phyloP scores from a whole-genome alignment of 2,888 invertebrate genomes.

The Colostygia pectinataria region DNA sequence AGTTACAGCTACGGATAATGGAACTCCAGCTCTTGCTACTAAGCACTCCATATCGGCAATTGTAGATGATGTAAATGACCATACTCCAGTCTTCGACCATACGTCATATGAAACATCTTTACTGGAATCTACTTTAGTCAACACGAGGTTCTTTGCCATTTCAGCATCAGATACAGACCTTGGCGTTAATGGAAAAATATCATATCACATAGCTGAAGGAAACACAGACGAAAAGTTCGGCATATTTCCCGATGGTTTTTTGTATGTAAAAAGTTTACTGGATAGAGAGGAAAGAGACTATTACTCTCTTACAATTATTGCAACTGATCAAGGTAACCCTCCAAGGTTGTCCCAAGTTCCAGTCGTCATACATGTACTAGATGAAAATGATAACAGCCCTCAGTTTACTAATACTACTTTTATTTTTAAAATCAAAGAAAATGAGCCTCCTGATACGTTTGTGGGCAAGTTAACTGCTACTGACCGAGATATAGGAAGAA shows the following conservation, averaged over 20 bases:
- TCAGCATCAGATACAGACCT: conserved; percentile 95
- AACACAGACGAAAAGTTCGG: conserved; percentile 94
- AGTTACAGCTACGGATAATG: conserved; percentile 93
- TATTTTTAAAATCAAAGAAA: conserved; percentile 94
- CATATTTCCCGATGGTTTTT: conserved; percentile 96
- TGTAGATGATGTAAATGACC: conserved; percentile 96
- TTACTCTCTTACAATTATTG: conserved; percentile 93
- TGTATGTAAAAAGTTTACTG: conserved; percentile 92
- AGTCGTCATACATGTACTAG: conserved; percentile 95
- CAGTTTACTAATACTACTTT: conserved; percentile 95
- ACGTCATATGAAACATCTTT: conserved; percentile 96
- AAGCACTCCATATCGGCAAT: conserved; percentile 88
- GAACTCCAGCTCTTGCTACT: conserved; percentile 88
- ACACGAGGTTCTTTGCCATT: conserved; percentile 94
- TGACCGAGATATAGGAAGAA: conserved; percentile 95
- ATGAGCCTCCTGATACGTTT: conserved; percentile 94
- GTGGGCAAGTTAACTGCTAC: conserved; percentile 95
- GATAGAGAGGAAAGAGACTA: conserved; percentile 96
- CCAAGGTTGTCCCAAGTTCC: conserved; percentile 92
- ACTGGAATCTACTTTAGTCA: conserved; percentile 94
- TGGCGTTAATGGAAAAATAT: conserved; percentile 89
- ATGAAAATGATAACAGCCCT: conserved; percentile 98
- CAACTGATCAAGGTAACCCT: conserved; percentile 90
- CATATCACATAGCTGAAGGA: conserved; percentile 93
- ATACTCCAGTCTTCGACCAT: conserved; percentile 96